Evolutionary conservation across 2,113 vertebrate species (phyloP).

Genomic region (Hemibagrus wyckioides): DNA sequence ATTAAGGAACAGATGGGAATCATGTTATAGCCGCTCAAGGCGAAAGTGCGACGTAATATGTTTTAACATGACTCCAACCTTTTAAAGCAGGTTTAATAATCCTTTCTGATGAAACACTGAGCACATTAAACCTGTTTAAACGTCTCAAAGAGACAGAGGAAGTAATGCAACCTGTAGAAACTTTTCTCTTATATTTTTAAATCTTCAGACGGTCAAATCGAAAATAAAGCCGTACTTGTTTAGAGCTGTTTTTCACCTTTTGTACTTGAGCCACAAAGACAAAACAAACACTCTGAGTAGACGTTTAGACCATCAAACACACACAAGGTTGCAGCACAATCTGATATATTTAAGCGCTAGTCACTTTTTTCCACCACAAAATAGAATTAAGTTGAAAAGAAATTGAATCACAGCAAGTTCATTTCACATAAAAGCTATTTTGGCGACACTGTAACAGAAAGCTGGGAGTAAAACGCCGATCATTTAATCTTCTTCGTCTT

Average conservation of each 20-base stretch:
- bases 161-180: too few relatives aligned
- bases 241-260: background rate
- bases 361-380: background rate
- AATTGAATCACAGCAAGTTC: background rate
- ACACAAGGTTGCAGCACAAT: background rate
- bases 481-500: background rate
- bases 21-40: background rate
- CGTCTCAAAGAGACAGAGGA: too few relatives aligned
- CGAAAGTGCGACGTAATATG: background rate
- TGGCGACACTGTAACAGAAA: background rate
- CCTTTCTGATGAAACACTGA: too few relatives aligned
- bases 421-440: background rate
- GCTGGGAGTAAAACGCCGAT: background rate
- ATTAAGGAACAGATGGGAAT: background rate
- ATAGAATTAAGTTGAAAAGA: background rate
- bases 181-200: background rate
- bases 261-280: background rate
- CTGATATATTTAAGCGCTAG: background rate
- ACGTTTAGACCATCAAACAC: background rate
- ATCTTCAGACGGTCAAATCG: background rate
- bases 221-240: background rate
- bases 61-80: background rate
- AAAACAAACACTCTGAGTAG: too few relatives aligned
- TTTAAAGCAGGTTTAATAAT: too few relatives aligned
- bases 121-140: too few relatives aligned